Base-by-base conservation (phyloP, 1,140 invertebrate genomes). In the Drosophila kohkoa region DNA sequence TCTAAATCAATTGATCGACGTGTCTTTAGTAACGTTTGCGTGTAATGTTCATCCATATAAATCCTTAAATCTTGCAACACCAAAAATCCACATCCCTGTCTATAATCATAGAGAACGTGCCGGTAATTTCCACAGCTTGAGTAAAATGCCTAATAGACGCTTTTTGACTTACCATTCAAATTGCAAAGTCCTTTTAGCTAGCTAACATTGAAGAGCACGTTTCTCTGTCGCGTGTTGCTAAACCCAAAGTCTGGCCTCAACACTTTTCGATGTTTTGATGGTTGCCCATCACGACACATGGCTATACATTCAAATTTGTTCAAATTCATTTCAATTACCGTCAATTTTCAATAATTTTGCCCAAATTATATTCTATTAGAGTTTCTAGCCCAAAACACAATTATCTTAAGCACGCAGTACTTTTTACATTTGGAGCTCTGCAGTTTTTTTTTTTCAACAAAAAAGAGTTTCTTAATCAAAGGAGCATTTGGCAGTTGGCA, bases 241-340 rank as follows among this genome's bases (percentile, higher is more conserved):
- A 69, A 10, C 35, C 49, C 2, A 57, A 54, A 48, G 48, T 63
- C 59, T 79, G 75, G 57, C 65, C 52, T 87, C 68, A 75, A 72
- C 79, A 78, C 79, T 87, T 81, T 86, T 87, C 63, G 85, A 68
- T 74, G 48, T 75, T 72, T 68, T 87, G 80, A 87, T 87, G 85
- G 85, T 59, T 62, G 59, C 63, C 45, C 80, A 77, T 63, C 83
- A 87, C 83, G 83, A 83, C 70, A 88, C 72, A 66, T 54, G 58
- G 25, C 46, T 85, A 57, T 75, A 85, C 85, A 83, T 70, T 81
- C 78, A 85, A 88, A 81, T 89, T 89, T 88, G 85, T 88, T 81
- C 71, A 81, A 89, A 88, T 88, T 85, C 75, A 89, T 89, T 88
- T 89, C 85, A 88, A 88, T 88, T 89, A 88, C 83, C 85, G 74